Evolutionary conservation across 2,113 vertebrate genomes (phyloP).

Genomic region (Oncorhynchus nerka): DNA sequence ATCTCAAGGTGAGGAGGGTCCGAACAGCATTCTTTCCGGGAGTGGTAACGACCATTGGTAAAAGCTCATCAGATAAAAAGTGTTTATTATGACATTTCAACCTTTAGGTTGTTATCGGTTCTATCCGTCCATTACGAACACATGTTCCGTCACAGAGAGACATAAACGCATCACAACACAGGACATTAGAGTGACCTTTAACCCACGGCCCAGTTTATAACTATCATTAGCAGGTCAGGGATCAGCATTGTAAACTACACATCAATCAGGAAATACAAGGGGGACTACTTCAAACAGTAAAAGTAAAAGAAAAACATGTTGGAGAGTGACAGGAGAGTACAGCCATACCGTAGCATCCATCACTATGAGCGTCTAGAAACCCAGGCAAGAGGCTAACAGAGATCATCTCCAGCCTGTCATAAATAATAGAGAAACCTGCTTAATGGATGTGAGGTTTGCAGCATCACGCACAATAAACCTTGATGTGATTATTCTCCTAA

Average conservation of each 20-base stretch:
- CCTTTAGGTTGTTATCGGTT: too few species aligned
- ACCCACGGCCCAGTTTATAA: constrained; percentile 54
- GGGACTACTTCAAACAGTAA: constrained; percentile 51
- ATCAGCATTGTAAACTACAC: constrained; percentile 65
- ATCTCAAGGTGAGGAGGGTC: background rate
- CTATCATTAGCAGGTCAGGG: constrained; percentile 64
- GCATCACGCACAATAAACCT: constrained; percentile 50
- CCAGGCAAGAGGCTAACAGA: constrained; percentile 33
- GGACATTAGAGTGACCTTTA: constrained; percentile 50
- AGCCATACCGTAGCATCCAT: too few species aligned
- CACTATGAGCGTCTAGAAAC: too few species aligned
- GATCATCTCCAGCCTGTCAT: constrained; percentile 64
- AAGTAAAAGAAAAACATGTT: constrained; percentile 56
- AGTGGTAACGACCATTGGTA: too few species aligned
- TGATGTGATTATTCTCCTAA: constrained; percentile 68
- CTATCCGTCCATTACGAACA: too few species aligned
- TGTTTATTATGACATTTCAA: background rate
- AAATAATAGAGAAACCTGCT: constrained; percentile 63
- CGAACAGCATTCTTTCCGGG: background rate
- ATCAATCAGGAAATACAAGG: constrained; percentile 47
- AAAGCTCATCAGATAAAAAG: too few species aligned
- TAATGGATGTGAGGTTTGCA: constrained; percentile 44
- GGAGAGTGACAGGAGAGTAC: background rate
- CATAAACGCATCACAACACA: constrained; percentile 40
- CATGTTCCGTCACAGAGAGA: background rate